These are phyloP conservation scores for Aphodius sticticus DNA, from an alignment of 2,888 invertebrate genomes.

Conservation along the genomic window DNA sequence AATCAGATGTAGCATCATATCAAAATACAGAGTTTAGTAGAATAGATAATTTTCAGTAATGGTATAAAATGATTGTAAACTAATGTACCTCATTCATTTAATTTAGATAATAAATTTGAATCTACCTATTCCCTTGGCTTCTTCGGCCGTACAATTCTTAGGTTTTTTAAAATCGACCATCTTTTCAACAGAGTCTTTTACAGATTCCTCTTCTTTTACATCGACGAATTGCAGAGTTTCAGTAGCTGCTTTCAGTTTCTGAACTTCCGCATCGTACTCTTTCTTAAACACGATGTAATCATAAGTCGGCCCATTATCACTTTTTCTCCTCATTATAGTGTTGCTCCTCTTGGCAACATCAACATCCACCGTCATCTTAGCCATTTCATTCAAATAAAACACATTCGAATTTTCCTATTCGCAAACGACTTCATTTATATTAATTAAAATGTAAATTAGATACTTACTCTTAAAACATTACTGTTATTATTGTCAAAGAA, in stretches of 20 bases:
- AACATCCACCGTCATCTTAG: conserved; percentile 33
- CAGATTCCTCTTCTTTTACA: conserved; percentile 56
- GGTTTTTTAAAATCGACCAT: conserved; percentile 53
- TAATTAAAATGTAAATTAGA: not conserved
- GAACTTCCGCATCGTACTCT: conserved; percentile 61
- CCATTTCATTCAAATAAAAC: conserved; percentile 42
- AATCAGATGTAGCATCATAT: no score
- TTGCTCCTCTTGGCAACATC: conserved; percentile 26
- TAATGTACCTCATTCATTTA: not conserved
- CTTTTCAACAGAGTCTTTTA: conserved; percentile 54
- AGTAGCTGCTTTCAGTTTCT: conserved; percentile 51
- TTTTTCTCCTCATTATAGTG: conserved; percentile 27
- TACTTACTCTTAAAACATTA: conserved; percentile 25
- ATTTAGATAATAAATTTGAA: conserved; percentile 9
- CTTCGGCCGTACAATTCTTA: conserved; percentile 61
- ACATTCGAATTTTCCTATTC: conserved; percentile 40
- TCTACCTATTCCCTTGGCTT: conserved; percentile 59
- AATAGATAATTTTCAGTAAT: no score
- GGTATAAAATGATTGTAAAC: no score
- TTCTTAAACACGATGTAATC: conserved; percentile 59
- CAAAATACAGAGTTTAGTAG: no score
- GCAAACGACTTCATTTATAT: not conserved
- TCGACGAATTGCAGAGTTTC: conserved; percentile 59
- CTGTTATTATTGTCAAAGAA: conserved; percentile 29
- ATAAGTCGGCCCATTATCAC: conserved; percentile 52